phyloP scores from a whole-genome alignment of 1,140 invertebrate genomes.

The Drosophila trapezifrons region DNA sequence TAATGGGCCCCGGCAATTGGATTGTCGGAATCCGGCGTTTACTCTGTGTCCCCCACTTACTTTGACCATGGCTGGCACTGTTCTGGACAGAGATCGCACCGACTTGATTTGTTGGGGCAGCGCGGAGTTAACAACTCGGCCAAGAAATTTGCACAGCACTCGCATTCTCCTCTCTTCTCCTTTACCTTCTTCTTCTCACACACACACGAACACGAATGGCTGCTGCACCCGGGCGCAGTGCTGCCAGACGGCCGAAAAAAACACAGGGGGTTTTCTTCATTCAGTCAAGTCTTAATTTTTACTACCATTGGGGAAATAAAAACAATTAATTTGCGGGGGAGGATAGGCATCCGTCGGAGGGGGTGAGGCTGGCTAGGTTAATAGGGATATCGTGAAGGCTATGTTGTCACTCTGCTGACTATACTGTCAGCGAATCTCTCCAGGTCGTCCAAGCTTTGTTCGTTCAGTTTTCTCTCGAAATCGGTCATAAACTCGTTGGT shows the following conservation, averaged over 20 bases:
- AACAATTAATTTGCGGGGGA: slow-evolving; percentile 34
- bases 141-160: slow-evolving; percentile 74
- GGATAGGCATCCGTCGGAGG: slow-evolving; percentile 9
- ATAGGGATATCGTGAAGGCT: neutral
- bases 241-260: slow-evolving; percentile 46
- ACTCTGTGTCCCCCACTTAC: slow-evolving; percentile 32
- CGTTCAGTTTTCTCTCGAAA: slow-evolving; percentile 84
- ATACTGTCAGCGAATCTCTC: slow-evolving; percentile 84
- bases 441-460: slow-evolving; percentile 85
- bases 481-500: slow-evolving; percentile 85
- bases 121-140: slow-evolving; percentile 66
- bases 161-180: slow-evolving; percentile 53
- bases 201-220: slow-evolving; percentile 19
- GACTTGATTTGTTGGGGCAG: slow-evolving; percentile 40
- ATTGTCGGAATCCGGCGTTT: neutral
- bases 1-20: slow-evolving; percentile 18
- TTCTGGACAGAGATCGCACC: slow-evolving; percentile 65
- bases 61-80: slow-evolving; percentile 70
- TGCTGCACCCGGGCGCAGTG: slow-evolving; percentile 42
- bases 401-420: slow-evolving; percentile 23
- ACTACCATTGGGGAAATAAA: slow-evolving; percentile 40
- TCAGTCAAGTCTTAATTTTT: slow-evolving; percentile 52
- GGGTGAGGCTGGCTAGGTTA: neutral
- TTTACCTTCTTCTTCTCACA: slow-evolving; percentile 35
- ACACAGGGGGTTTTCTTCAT: neutral